A percentile compares a stretch with the other conserved stretches of the same genome.
Conservation (phyloP, 2,888 invertebrate genomes). For the Cylindroiulus punctatus region DNA sequence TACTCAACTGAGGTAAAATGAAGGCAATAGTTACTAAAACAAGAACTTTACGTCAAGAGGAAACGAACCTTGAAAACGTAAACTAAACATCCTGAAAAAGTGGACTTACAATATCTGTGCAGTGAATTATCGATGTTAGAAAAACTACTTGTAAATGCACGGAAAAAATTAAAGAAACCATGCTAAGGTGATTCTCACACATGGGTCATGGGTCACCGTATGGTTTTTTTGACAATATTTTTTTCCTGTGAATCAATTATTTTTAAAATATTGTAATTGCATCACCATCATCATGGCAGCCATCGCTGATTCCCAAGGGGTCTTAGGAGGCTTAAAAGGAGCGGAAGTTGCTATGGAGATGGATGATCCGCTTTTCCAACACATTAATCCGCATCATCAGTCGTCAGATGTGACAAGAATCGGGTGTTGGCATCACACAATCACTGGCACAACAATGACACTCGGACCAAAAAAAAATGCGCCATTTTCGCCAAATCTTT, state of each 20-base stretch:
- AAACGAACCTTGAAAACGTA: no score
- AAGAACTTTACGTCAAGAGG: no score
- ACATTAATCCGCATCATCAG: slow-evolving; percentile 3
- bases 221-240: background rate
- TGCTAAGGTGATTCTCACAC: no score
- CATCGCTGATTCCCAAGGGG: background rate
- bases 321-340: background rate
- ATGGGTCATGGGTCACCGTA: no score
- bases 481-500: background rate
- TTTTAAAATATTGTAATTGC: background rate
- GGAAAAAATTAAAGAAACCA: no score
- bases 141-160: no score
- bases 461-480: background rate
- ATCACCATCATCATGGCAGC: background rate
- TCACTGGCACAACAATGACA: background rate
- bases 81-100: no score
- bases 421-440: slow-evolving; percentile 9
- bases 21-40: no score
- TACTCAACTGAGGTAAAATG: no score
- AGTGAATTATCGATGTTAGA: no score
- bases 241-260: background rate
- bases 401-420: slow-evolving; percentile 12
- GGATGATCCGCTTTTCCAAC: slow-evolving; percentile 1
- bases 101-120: no score
- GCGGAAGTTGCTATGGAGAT: slow-evolving; percentile 10